Base-by-base conservation (phyloP, 2,797 vertebrate genomes). In the Caiman crocodilus region DNA sequence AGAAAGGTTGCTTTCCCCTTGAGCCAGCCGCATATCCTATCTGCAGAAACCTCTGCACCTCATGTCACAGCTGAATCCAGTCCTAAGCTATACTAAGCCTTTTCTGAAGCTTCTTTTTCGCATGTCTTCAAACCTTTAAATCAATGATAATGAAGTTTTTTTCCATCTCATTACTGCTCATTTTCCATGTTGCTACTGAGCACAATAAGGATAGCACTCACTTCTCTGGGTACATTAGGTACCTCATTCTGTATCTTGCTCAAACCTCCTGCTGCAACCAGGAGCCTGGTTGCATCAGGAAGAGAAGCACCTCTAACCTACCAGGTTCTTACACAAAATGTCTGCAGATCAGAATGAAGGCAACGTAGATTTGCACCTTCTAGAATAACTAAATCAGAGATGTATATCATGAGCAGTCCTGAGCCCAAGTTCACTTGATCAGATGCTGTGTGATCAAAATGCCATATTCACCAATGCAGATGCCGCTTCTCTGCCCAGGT, bases 211-310 rank as follows among this genome's bases (percentile, higher is more conserved):
- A 25, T 2, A 14, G 14, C 65, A 32, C 32, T 16, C 17, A 5
- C 35, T 69, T 35, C 30, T 23, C 35, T 73, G 50, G 25, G 25
- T 14, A 73, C 69, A 57, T 12, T 55, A 16, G 2, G 77, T 63
- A 59, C 18, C 30, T 20, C 2, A 1, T 1, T 42, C 42, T n/a
- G 0, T 1, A 1, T 59, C 28, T 3, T 65, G 5, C 71, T 28
- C n/a, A 2, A 28, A 26, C 23, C 64, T 71, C 76, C 55, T 26
- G 18, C 64, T 58, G 50, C 21, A 2, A 7, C 74, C 32, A 25
- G n/a, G 79, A 74, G 28, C 16, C 50, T 60, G 57, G 55, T 7
- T 23, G 26, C 1, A 14, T 28, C 30, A 4, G 64, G 57, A 17
- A 56, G 20, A 50, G 74, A 84, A 82, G 15, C 5, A 18, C 20